These are phyloP conservation scores for Formica exsecta DNA, from an alignment of 1,140 invertebrate genomes.

Conservation along the genomic window DNA sequence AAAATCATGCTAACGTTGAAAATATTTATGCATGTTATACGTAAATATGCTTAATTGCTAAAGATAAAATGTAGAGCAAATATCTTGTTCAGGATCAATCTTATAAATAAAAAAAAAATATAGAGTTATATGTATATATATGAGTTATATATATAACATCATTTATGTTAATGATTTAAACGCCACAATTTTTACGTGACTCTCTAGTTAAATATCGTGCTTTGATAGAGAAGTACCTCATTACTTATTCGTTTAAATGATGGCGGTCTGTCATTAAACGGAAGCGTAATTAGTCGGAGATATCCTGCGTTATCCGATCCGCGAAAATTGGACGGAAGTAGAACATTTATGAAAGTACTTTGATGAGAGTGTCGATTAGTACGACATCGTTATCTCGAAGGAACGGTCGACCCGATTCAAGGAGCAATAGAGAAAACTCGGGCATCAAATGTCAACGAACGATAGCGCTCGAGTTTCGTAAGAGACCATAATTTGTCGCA, in stretches of 20 bases:
- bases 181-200: background rate
- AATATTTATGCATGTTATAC: background rate
- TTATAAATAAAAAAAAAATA: background rate
- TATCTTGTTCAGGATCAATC: background rate
- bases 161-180: conserved; percentile 12
- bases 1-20: background rate
- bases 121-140: background rate
- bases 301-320: conserved; percentile 18
- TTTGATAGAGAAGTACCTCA: background rate
- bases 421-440: conserved; percentile 34
- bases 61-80: background rate
- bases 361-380: conserved; percentile 49
- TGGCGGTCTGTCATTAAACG: background rate
- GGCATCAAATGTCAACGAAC: conserved; percentile 44
- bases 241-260: background rate
- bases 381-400: conserved; percentile 2
- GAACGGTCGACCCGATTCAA: conserved; percentile 57
- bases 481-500: conserved; percentile 64
- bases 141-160: background rate
- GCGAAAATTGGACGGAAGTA: conserved; percentile 25
- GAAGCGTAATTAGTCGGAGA: conserved; percentile 20
- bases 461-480: conserved; percentile 26
- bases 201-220: background rate
- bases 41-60: background rate
- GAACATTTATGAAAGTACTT: conserved; percentile 32